Base-by-base conservation (phyloP, 2,888 invertebrate species). In the Phengaris arion region DNA sequence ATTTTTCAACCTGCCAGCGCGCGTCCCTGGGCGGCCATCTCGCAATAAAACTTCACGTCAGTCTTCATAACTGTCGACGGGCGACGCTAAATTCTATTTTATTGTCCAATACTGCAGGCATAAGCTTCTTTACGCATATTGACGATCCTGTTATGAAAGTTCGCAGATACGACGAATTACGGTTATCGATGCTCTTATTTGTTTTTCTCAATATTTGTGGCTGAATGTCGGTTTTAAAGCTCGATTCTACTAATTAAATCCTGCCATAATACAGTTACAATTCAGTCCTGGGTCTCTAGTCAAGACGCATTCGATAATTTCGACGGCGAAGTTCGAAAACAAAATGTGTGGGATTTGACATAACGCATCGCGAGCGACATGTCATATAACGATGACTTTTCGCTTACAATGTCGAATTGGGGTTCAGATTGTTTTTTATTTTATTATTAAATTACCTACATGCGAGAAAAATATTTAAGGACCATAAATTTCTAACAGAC, bases 61-160 rank as follows among this genome's bases (percentile, higher is more conserved):
- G 83, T 86, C 83, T 83, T 87, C 84, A 87, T 86, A 83, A 83
- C 80, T 79, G 81, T 79, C 80, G 77, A 78, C 78, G 80, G 78
- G 79, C 81, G 82, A 82, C 82, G 84, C 83, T 84, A 85, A 87
- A 87, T 87, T 85, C 82, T 80, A 88, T 88, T 89, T 85, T 81
- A 85, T 83, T 84, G 83, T 86, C 84, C 83, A 85, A 84, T 84
- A 83, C 86, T 64, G 64, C 64, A 64, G 64, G 35, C 64, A 64
- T 64, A 85, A 68, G 64, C 64, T 64, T 64, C 64, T 64, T 64
- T 64, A 64, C 35, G 64, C 64, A 64, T 64, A 64, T 64, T 64
- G 64, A 64, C 64, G 35, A 35, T 64, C 13, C 64, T 45, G 64
- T 64, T 64, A 64, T 64, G 35, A 64, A 12, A 64, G 64, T 12